phyloP scores from a whole-genome alignment of 2,797 vertebrate genomes.

The Poecilia velifera region DNA sequence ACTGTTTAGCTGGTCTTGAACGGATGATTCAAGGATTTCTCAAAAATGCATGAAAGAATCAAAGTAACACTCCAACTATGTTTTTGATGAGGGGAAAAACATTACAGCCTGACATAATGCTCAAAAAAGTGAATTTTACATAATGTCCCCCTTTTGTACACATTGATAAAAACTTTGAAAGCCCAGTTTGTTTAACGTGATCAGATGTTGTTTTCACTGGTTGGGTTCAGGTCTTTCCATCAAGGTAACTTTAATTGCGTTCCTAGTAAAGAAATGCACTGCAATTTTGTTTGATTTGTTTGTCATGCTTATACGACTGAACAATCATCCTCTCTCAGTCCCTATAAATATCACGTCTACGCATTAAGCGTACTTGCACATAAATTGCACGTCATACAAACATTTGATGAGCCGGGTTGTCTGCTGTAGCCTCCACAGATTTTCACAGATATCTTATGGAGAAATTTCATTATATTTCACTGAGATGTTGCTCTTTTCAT shows the following conservation, averaged over 20 bases:
- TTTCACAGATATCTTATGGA: slow-evolving; percentile 36
- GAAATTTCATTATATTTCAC: slow-evolving; percentile 64
- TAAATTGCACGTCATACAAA: slow-evolving; percentile 32
- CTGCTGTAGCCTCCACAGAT: slow-evolving; percentile 25
- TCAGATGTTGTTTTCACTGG: not conserved
- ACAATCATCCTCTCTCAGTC: slow-evolving; percentile 34
- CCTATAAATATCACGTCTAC: slow-evolving; percentile 36
- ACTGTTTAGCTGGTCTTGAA: too few species aligned
- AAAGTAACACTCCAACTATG: too few species aligned
- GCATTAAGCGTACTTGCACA: slow-evolving; percentile 22
- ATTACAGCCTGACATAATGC: too few species aligned
- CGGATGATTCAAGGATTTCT: too few species aligned
- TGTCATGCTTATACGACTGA: slow-evolving; percentile 19
- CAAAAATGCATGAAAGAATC: too few species aligned
- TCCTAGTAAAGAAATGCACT: not conserved
- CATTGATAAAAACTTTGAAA: not conserved
- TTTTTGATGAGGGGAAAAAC: too few species aligned
- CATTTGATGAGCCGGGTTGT: slow-evolving; percentile 34
- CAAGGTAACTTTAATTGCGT: not conserved
- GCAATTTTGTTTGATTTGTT: too few species aligned
- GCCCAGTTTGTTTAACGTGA: not conserved
- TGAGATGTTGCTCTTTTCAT: slow-evolving; percentile 36
- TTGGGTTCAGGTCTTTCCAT: not conserved
- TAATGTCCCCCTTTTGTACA: not conserved
- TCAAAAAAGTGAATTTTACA: too few species aligned